Evolutionary conservation across 2,797 vertebrate species (phyloP).

Genomic region (Spheniscus humboldti): DNA sequence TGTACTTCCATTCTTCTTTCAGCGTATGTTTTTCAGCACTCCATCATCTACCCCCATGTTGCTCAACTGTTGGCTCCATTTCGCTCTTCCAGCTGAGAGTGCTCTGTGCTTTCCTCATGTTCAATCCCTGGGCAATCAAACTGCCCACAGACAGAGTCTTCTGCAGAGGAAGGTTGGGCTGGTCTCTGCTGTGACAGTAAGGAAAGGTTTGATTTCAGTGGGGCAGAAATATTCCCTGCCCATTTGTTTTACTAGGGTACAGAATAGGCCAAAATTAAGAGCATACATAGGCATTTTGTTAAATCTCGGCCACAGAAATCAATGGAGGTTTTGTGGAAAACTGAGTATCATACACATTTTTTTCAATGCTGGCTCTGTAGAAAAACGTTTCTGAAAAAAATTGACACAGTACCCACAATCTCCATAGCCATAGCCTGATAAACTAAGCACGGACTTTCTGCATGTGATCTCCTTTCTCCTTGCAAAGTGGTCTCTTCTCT

Average conservation of each 20-base stretch:
- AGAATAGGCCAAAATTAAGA: not conserved
- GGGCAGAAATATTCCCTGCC: not conserved
- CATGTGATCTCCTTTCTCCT: not conserved
- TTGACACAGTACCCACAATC: not conserved
- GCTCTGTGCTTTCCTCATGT: not conserved
- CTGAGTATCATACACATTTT: rapidly evolving
- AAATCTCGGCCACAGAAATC: not conserved
- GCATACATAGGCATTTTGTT: rapidly evolving
- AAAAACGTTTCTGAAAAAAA: not conserved
- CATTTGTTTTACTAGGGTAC: not conserved
- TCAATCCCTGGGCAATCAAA: not conserved
- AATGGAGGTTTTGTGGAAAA: not conserved
- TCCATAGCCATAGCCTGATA: not conserved
- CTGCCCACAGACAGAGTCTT: not conserved
- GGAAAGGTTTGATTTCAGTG: not conserved
- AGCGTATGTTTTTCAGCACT: not conserved
- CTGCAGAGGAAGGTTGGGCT: not conserved
- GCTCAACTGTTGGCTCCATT: not conserved
- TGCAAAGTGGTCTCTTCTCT: not conserved
- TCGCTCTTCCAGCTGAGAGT: not conserved
- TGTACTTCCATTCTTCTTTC: not conserved
- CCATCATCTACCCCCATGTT: not conserved
- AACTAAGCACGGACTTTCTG: not conserved
- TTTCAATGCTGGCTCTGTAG: not conserved
- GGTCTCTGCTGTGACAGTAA: not conserved